phyloP scores from a whole-genome alignment of 2,113 vertebrate genomes.

The Heterotilapia buettikoferi region DNA sequence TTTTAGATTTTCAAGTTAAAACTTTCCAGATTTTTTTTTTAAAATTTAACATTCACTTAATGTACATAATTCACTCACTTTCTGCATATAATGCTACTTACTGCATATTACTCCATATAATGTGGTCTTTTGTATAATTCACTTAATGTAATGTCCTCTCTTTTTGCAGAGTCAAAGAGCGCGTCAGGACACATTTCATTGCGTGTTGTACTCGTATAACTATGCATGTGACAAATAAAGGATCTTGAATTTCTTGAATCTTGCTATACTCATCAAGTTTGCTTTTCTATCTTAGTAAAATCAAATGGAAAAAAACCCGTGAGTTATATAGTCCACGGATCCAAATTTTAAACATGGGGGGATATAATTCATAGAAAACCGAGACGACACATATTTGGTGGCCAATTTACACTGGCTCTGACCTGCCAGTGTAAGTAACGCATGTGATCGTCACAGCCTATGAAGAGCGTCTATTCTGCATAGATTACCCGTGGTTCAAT shows the following conservation, averaged over 20 bases:
- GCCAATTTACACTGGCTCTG: background rate
- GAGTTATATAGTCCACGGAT: background rate
- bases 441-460: background rate
- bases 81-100: background rate
- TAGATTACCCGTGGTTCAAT: background rate
- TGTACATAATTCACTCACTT: background rate
- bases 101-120: background rate
- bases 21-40: background rate
- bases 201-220: background rate
- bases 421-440: background rate
- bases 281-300: background rate
- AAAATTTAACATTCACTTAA: background rate
- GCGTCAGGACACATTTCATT: background rate
- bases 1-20: background rate
- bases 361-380: background rate
- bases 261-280: background rate
- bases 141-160: background rate
- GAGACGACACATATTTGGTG: background rate
- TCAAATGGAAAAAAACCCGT: fast-evolving
- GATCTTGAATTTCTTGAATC: background rate
- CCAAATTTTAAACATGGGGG: fast-evolving
- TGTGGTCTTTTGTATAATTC: background rate
- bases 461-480: background rate
- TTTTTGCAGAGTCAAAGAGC: too few species aligned
- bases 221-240: background rate